Evolutionary conservation across 2,113 vertebrate genomes (phyloP), one percentile per base, ranked within the genome.

Genomic region (Perca schrenkii): DNA sequence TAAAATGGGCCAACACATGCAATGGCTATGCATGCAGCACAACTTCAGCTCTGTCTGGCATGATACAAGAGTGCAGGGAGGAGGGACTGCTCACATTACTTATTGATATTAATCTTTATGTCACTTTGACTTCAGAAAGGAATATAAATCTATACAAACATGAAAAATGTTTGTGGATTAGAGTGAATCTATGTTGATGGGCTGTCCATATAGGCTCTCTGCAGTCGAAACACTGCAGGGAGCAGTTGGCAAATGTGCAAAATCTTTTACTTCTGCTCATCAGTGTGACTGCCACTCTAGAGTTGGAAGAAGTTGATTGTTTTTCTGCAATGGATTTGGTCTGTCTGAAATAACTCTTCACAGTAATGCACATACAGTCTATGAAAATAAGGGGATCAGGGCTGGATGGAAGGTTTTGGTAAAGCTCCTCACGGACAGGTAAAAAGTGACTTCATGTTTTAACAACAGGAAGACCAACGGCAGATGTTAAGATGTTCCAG

Each of bases 81-180:
- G 65, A 74, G 4, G 3, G 54, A 31, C 71, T 70, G 50, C 57
- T 43, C 15, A 3, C 19, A 25, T 46, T 65, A 49, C 56, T 47
- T 47, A 72, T 31, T 68, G 63, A 74, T 58, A 40, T 62, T 40
- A 43, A 36, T 67, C 8, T 68, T 46, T 73, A 8, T 65, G 69
- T 75, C 61, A 83, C 28, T 31, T 31, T 67, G 62, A 66, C 60
- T 58, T 73, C 11, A 58, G 15, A 64, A 31, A 71, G 36, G 16
- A 28, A 28, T 64, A 80, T 43, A 58, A 70, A 25, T 67, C 58
- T 13, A 22, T 15, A 19, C 28, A 64, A 57, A 65, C 56, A 62
- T 63, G 68, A 31, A 22, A n/a, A 1, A 43, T 54, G 6, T 64
- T 19, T 36, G 28, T 36, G 46, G 3, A 19, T 28, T 50, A 4